Evolutionary conservation across 2,888 invertebrate species (phyloP).

Genomic region (Coremacera marginata): DNA sequence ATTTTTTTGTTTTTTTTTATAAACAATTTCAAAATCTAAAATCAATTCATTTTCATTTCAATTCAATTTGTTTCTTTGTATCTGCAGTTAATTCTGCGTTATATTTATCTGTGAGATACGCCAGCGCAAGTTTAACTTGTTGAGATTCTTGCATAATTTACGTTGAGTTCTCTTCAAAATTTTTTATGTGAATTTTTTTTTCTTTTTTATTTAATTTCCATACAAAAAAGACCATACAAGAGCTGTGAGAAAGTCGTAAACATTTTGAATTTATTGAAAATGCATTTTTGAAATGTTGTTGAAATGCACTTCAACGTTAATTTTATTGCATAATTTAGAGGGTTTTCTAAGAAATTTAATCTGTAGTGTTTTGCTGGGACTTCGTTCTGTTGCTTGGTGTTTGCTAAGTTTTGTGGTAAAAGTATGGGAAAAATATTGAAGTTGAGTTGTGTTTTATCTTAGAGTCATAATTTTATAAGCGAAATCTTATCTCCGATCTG

Average conservation of each 20-base stretch:
- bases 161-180: constrained; percentile 26
- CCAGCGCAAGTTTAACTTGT: not conserved
- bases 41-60: constrained; percentile 6
- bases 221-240: not conserved
- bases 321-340: constrained; percentile 38
- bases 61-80: not conserved
- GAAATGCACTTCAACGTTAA: constrained; percentile 29
- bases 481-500: no score
- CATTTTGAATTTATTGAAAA: constrained; percentile 33
- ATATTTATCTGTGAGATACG: constrained; percentile 20
- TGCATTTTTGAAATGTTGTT: constrained; percentile 32
- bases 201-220: constrained; percentile 20
- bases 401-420: not conserved
- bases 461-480: no score
- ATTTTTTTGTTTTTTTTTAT: not conserved
- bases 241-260: constrained; percentile 31
- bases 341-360: constrained; percentile 26
- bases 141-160: constrained; percentile 35
- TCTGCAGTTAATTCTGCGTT: constrained; percentile 13
- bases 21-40: not conserved
- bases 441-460: no score
- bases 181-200: constrained; percentile 27
- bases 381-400: not conserved
- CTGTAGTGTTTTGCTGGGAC: not conserved
- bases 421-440: not conserved